Evolutionary conservation across 2,888 invertebrate genomes (phyloP).

Genomic region (Megaustenia siamemsis): DNA sequence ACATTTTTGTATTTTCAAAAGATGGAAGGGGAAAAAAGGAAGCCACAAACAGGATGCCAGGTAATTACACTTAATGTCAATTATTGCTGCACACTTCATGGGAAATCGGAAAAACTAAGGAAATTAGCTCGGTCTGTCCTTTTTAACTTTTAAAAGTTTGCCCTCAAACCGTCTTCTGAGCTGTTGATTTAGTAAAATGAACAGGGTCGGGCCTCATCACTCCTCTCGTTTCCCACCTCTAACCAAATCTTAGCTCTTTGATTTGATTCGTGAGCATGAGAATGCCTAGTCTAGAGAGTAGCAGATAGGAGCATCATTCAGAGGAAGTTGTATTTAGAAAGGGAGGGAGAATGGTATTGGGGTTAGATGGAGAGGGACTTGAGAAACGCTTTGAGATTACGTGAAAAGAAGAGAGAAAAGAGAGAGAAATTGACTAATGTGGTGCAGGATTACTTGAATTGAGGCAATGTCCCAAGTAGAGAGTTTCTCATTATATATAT

Average conservation of each 20-base stretch:
- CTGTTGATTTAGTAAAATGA: background rate
- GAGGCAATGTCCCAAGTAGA: too few species aligned
- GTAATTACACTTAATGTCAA: slow-evolving; percentile 15
- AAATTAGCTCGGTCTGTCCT: background rate
- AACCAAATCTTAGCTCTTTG: background rate
- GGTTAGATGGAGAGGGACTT: background rate
- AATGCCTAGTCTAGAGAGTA: background rate
- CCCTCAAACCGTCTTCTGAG: background rate
- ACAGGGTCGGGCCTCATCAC: background rate
- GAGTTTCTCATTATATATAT: too few species aligned
- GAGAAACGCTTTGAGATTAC: background rate
- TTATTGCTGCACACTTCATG: background rate
- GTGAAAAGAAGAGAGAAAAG: background rate
- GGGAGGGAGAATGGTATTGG: too few species aligned
- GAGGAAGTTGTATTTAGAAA: background rate
- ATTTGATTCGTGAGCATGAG: background rate
- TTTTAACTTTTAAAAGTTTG: background rate
- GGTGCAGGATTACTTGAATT: background rate
- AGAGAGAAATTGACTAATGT: background rate
- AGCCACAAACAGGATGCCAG: background rate
- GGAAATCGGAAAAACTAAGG: background rate
- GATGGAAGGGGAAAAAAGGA: too few species aligned
- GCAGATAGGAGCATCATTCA: background rate
- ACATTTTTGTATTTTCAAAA: background rate
- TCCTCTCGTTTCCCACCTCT: background rate